Evolutionary conservation across 2,113 vertebrate genomes (phyloP), one percentile per base, ranked within the genome.

Genomic region (Platycercus adscitus): DNA sequence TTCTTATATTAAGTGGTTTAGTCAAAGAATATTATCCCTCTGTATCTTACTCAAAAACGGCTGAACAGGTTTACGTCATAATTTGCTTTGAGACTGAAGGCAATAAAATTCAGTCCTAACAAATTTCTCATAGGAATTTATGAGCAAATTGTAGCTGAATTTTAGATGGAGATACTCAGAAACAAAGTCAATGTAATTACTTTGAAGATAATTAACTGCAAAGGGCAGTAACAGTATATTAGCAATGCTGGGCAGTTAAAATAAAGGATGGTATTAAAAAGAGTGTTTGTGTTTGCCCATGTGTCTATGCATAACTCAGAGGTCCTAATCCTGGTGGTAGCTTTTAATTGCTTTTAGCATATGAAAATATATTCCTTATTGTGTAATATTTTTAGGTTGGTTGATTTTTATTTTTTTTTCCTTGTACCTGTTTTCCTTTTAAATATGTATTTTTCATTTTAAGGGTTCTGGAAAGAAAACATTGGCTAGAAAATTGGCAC

Each of bases 391-490:
- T 58, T 83, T 72, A 10, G 35, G 6, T 26, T 46, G 33, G 8
- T 10, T 24, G 46, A 5, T 25, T 25, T 13, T 31, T 7, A 55
- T 39, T 31, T 7, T 61, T 39, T 64, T 70, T 69, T 73, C 35
- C 11, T 72, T 91, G 12, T 70, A 20, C 35, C n/a, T 78, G 10
- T 9, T 92, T 86, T 81, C 61, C 28, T 95, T 76, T 63, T 91
- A 72, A 72, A 96, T 73, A 63, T 88, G 2, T 65, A 12, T 95
- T 87, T 97, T 91, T 96, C 14, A 16, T 88, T 98, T 98, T 68
- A 97, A 99, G 99, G 98, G 99, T 43, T 96, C 98, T 96, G 99
- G 99, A 41, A 99, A 99, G 98, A 98, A 98, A 91, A 99, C 98
- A 1, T 97, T 99, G 96, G 99, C 98, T 70, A 97, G 85, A 95